Base-by-base conservation (phyloP, 2,888 invertebrate species). In the Yponomeuta malinellus region DNA sequence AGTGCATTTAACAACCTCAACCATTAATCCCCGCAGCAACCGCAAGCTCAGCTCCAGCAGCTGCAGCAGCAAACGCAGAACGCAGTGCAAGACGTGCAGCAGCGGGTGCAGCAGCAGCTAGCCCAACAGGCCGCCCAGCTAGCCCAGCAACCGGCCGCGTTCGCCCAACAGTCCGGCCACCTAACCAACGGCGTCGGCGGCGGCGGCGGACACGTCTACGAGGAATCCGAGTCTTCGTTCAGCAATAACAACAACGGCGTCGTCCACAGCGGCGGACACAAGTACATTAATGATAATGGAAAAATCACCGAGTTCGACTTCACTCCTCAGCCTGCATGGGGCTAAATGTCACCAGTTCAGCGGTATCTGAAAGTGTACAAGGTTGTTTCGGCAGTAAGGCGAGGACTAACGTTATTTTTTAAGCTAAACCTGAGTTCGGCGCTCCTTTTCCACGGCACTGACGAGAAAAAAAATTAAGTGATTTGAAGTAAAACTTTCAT, bases 271-370 rank as follows among this genome's bases (percentile, higher is more conserved):
- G 93, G 93, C 23, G 94, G 96, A 0, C 90, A 94, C 65, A 95
- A 95, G 37, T 93, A 95, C 29, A 86, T 96, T 71, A 96, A 96
- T 82, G 93, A 95, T 74, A 95, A 96, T 78, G 96, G 96, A 72
- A 94, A 93, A 79, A 84, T 96, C 70, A 90, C 93, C 10, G 93
- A 94, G 73, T 95, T 94, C 76, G 82, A 83, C 67, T 83, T 85
- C 73, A 74, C 76, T 23, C 84, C 84, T 1, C 73, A 74, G 64
- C 4, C 10, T 59, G 52, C 12, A 1, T 23, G 65, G 65, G 31
- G 29, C 10, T 33, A 65, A 65, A 29, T 63, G 52, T 59, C 15
- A 65, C 65, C 65, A n/a, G 23, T 6, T 10, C 65, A 59, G 52
- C 15, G 52, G 15, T 59, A 59, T 59, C 43, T 5, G 43, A 43